Conservation (phyloP, 2,888 invertebrate genomes). For the Luffia ferchaultella region DNA sequence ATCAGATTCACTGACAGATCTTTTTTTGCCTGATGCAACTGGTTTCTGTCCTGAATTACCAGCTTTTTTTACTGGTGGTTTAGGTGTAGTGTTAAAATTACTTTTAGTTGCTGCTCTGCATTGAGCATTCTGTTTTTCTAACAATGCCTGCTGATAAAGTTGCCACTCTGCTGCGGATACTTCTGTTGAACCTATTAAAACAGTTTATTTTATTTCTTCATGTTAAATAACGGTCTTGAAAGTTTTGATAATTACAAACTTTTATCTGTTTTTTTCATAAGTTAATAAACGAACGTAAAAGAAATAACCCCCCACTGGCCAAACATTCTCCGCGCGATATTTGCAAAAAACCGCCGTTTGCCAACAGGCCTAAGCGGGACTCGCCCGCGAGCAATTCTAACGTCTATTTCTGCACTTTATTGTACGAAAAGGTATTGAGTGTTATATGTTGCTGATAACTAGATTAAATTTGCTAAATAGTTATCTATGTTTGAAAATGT, state of each 20-base stretch:
- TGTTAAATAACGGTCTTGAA: not conserved
- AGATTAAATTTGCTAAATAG: too few species aligned
- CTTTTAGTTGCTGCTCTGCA: slow-evolving; percentile 26
- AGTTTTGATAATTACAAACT: not conserved
- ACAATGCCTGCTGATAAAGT: slow-evolving; percentile 48
- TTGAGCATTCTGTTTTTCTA: slow-evolving; percentile 38
- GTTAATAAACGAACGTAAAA: not conserved
- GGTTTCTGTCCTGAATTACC: slow-evolving; percentile 7
- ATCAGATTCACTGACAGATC: slow-evolving; percentile 32
- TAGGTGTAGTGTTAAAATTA: slow-evolving; percentile 17
- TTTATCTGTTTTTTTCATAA: slow-evolving; percentile 1
- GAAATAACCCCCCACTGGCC: too few species aligned
- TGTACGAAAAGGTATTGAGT: too few species aligned
- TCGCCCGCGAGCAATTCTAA: too few species aligned
- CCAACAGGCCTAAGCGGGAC: too few species aligned
- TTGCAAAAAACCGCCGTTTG: too few species aligned
- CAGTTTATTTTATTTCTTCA: too few species aligned
- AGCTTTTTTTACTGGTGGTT: slow-evolving; percentile 20
- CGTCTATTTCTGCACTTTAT: too few species aligned
- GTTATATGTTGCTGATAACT: too few species aligned
- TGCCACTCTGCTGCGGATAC: slow-evolving; percentile 58
- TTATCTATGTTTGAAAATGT: too few species aligned
- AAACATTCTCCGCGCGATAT: too few species aligned
- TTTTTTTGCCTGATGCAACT: not conserved
- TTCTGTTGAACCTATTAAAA: slow-evolving; percentile 35